phyloP scores from a whole-genome alignment of 2,797 vertebrate species.

The Halcyon chelicuti region DNA sequence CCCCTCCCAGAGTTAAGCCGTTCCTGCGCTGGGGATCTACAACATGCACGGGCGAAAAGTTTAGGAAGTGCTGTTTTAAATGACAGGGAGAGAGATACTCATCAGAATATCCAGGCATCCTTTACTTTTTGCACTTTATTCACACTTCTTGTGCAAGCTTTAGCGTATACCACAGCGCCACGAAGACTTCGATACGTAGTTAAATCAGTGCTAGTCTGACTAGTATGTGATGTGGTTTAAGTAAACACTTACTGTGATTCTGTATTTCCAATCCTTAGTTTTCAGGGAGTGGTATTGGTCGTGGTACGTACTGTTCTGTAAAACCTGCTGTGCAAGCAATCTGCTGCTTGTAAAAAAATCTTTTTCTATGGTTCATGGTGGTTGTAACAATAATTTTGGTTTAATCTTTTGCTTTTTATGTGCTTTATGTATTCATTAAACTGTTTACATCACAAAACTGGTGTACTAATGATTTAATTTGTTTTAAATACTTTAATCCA shows the following conservation, averaged over 20 bases:
- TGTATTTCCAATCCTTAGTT: not conserved
- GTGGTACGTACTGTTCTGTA: not conserved
- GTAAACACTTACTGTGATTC: conserved; percentile 5
- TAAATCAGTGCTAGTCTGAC: not conserved
- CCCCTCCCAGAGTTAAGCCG: not conserved
- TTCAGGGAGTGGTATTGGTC: not conserved
- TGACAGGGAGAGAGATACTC: accelerated
- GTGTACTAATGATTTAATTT: conserved; percentile 68
- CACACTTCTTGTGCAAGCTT: not conserved
- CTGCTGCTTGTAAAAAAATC: not conserved
- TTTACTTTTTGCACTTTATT: not conserved
- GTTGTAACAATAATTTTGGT: conserved; percentile 55
- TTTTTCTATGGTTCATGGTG: not conserved
- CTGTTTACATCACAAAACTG: conserved; percentile 22
- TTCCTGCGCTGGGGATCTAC: not conserved
- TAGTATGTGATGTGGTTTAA: not conserved
- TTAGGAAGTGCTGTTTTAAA: not conserved
- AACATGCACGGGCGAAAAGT: not conserved
- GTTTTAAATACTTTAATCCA: conserved; percentile 43
- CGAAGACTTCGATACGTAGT: not conserved
- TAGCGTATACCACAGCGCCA: not conserved
- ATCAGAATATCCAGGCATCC: not conserved
- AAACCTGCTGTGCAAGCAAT: not conserved
- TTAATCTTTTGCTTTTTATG: conserved; percentile 50
- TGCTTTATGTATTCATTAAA: conserved; percentile 74